Conservation (phyloP, 1,140 invertebrate genomes). For the Heliconius himera region DNA sequence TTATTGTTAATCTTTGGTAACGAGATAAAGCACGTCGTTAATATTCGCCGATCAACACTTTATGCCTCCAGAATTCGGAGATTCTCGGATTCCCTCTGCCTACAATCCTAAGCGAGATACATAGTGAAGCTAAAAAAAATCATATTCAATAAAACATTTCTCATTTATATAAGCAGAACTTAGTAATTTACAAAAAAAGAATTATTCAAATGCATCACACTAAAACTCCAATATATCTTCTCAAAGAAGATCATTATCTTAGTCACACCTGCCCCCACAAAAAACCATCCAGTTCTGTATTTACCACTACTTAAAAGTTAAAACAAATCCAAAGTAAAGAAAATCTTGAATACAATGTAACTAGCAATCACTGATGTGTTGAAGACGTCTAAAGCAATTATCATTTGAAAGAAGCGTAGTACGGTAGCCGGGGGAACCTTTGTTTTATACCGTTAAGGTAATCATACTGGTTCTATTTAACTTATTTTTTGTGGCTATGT, state of each 20-base stretch:
- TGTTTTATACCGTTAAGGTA: slow-evolving; percentile 42
- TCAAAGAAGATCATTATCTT: slow-evolving; percentile 1
- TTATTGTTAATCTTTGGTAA: no score
- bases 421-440: slow-evolving; percentile 53
- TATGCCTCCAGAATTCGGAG: no score
- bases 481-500: not conserved
- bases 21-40: no score
- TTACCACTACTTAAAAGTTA: slow-evolving; percentile 21
- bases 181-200: not conserved
- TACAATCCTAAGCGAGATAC: no score
- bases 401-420: slow-evolving; percentile 67
- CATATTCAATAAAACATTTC: not conserved
- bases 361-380: slow-evolving; percentile 39
- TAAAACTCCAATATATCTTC: slow-evolving; percentile 3
- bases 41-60: no score
- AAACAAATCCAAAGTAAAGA: slow-evolving; percentile 30
- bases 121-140: not conserved
- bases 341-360: slow-evolving; percentile 25
- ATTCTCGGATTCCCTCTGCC: no score
- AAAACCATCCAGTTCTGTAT: slow-evolving; percentile 12
- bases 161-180: not conserved
- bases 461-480: slow-evolving; percentile 17
- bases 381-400: slow-evolving; percentile 56
- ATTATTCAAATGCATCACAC: not conserved
- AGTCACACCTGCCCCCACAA: slow-evolving; percentile 24